Percentiles rank a stretch among this genome's conserved stretches.
Conservation (phyloP, 2,113 vertebrate species). For the Muntiacus reevesi region DNA sequence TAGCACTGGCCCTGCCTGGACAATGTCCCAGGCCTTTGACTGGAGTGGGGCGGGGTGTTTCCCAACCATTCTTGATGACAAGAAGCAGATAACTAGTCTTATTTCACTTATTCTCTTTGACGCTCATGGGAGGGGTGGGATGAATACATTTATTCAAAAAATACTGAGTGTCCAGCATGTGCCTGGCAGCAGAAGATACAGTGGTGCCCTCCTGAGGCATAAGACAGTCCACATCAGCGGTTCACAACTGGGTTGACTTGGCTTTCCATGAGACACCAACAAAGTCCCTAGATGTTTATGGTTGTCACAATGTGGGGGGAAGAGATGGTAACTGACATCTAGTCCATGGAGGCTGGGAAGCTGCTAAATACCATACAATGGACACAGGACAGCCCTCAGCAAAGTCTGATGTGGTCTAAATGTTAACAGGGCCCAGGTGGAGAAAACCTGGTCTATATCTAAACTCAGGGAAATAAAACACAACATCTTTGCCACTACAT, state of each 20-base stretch:
- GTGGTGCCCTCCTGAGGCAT: neutral
- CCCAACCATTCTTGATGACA: neutral
- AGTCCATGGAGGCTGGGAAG: neutral
- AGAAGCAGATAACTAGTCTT: neutral
- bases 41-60: neutral
- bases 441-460: neutral
- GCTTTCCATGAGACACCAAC: neutral
- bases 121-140: neutral
- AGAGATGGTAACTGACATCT: neutral
- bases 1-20: neutral
- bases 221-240: neutral
- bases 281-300: neutral
- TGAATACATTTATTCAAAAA: neutral
- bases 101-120: neutral
- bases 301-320: neutral
- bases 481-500: neutral
- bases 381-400: neutral
- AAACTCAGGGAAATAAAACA: neutral
- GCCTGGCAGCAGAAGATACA: neutral
- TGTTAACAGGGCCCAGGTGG: neutral
- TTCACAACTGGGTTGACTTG: neutral
- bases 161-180: neutral
- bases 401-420: neutral
- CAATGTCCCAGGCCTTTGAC: neutral
- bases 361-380: neutral